Evolutionary conservation across 2,888 invertebrate species (phyloP).

Genomic region (Nomada flava): DNA sequence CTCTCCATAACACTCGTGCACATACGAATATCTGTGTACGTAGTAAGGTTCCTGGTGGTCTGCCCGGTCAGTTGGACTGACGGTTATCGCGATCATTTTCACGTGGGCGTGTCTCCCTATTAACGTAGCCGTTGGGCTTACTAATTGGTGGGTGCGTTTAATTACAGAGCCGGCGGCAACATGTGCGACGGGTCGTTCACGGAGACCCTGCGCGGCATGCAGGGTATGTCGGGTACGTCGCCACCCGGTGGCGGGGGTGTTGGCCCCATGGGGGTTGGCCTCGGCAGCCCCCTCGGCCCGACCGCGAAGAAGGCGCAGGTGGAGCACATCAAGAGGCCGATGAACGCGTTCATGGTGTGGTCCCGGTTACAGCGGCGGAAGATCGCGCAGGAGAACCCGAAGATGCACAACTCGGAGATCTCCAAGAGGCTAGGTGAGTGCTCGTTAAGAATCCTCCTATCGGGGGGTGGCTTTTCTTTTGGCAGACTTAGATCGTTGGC

Average conservation of each 20-base stretch:
- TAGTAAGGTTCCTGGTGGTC: neutral
- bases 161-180: constrained; percentile 89
- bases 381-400: constrained; percentile 98
- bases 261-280: constrained; percentile 85
- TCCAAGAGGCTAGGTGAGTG: constrained; percentile 94
- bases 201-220: constrained; percentile 87
- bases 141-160: constrained; percentile 71
- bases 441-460: no score
- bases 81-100: constrained; percentile 35
- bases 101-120: constrained; percentile 54
- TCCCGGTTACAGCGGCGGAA: constrained; percentile 95
- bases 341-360: constrained; percentile 99
- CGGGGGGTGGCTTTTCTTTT: neutral
- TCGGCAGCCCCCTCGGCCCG: constrained; percentile 84
- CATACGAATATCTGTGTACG: neutral
- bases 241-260: constrained; percentile 86
- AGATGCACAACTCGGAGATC: constrained; percentile 99
- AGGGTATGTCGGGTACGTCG: constrained; percentile 85
- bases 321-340: constrained; percentile 97
- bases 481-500: no score
- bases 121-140: constrained; percentile 48
- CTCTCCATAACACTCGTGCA: neutral
- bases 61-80: constrained; percentile 42
- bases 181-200: constrained; percentile 90
- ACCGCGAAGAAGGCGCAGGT: constrained; percentile 88